These are phyloP conservation scores for Leucoraja ocellata DNA, from an alignment of 2,797 vertebrate species.

Conservation along the genomic window DNA sequence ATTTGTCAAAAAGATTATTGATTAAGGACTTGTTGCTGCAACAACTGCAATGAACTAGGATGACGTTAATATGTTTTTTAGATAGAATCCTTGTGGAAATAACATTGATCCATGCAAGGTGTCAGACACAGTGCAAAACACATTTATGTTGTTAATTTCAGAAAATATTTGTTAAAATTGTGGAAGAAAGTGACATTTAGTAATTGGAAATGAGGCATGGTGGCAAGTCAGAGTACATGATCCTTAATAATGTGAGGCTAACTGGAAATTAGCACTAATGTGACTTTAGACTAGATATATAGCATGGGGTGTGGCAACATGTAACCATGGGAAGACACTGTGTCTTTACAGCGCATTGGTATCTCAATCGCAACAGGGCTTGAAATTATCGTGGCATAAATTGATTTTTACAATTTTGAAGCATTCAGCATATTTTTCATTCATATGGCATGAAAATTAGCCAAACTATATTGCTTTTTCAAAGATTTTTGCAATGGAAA, in stretches of 20 bases:
- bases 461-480: neutral
- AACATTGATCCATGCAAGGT: neutral
- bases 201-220: neutral
- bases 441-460: neutral
- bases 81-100: neutral
- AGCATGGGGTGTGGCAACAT: neutral
- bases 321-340: neutral
- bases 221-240: neutral
- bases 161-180: neutral
- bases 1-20: too few relatives aligned
- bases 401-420: neutral
- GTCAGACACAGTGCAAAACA: neutral
- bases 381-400: neutral
- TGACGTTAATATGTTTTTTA: neutral
- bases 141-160: neutral
- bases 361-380: neutral
- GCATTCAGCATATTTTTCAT: neutral
- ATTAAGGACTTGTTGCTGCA: neutral
- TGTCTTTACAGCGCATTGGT: neutral
- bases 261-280: neutral
- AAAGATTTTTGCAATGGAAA: neutral
- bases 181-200: neutral
- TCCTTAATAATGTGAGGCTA: neutral
- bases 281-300: neutral
- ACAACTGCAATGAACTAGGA: neutral